Conservation (phyloP, 2,888 invertebrate species). For the Campoplex capitator region DNA sequence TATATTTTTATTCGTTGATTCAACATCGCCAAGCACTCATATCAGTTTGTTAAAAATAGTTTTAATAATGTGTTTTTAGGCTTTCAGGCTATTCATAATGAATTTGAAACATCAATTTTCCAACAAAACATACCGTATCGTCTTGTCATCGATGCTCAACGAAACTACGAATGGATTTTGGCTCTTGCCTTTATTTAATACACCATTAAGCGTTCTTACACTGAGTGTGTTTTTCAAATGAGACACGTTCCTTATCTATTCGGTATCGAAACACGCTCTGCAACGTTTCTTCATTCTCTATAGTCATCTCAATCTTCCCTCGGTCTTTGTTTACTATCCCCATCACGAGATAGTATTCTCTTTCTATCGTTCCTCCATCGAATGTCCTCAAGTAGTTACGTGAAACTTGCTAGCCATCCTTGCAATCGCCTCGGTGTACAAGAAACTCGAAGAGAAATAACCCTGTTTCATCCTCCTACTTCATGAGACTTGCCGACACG, state of each 20-base stretch:
- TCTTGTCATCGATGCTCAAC: not conserved
- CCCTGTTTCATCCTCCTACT: not conserved
- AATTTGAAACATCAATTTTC: not conserved
- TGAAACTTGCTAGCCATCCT: constrained; percentile 54
- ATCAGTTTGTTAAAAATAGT: not conserved
- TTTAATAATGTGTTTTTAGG: not conserved
- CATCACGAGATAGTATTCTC: constrained; percentile 24
- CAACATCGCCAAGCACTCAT: not conserved
- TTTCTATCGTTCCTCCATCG: constrained; percentile 61
- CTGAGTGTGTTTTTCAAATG: not conserved
- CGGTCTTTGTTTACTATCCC: constrained; percentile 23
- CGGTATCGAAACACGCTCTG: not conserved
- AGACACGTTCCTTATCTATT: not conserved
- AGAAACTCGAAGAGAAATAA: constrained; percentile 39
- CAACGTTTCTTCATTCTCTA: constrained; percentile 23
- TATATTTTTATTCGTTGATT: constrained; percentile 7
- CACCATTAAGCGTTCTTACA: not conserved
- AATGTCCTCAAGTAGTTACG: constrained; percentile 70
- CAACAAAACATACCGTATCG: not conserved
- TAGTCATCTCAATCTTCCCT: not conserved
- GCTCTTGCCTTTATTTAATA: not conserved
- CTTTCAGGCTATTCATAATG: not conserved
- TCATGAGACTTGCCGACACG: not conserved
- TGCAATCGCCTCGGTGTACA: constrained; percentile 3
- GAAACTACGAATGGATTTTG: not conserved